Evolutionary conservation across 2,113 vertebrate species (phyloP).

Genomic region (Candoia aspera): DNA sequence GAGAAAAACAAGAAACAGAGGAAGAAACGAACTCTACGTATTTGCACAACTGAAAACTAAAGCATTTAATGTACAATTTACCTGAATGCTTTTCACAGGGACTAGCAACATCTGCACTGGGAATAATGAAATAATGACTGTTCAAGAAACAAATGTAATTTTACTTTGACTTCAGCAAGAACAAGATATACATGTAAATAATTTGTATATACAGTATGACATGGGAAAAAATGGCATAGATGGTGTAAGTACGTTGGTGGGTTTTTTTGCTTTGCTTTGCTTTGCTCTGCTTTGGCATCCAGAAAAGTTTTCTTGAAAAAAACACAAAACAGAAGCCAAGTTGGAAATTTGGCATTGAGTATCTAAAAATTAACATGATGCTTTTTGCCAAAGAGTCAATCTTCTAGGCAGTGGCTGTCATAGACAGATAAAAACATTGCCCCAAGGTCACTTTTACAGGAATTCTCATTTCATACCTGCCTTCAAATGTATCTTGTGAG

Average conservation of each 20-base stretch:
- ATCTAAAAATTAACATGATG: constrained; percentile 39
- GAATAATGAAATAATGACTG: background rate
- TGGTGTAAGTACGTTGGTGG: background rate
- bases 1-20: background rate
- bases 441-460: constrained; percentile 67
- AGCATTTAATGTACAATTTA: background rate
- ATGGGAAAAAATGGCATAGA: background rate
- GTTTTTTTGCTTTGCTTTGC: background rate
- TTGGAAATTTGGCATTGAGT: constrained; percentile 50
- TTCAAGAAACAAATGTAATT: background rate
- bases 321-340: constrained; percentile 22
- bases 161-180: background rate
- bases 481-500: constrained; percentile 67
- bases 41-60: background rate
- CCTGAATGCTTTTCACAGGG: background rate
- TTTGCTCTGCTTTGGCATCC: background rate
- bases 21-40: background rate
- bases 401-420: constrained; percentile 65
- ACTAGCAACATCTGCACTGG: background rate
- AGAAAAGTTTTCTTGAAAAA: constrained; percentile 42
- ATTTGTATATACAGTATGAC: constrained; percentile 15
- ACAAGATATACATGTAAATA: constrained; percentile 28
- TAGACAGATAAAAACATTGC: constrained; percentile 68
- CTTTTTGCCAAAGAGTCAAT: constrained; percentile 63
- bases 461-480: constrained; percentile 71